Base-by-base conservation (phyloP, 2,113 vertebrate genomes). In the Petrocephalus zakoni region DNA sequence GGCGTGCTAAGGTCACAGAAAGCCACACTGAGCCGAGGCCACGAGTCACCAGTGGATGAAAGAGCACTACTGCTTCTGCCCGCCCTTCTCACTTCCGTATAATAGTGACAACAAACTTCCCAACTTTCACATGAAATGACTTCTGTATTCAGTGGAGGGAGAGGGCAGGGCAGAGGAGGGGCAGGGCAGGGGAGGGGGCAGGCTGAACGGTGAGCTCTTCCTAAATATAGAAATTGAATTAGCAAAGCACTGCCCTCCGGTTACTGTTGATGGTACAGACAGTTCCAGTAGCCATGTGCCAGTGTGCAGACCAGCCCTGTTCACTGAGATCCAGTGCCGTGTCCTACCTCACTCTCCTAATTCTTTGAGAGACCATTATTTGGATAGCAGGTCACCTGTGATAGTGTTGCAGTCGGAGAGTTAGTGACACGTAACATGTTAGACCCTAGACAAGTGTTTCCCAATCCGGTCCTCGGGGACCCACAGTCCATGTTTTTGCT, bases 1-100 rank as follows among this genome's bases (percentile, higher is more conserved):
- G 11, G 61, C 42, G 42, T 46, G 75, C 75, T 88, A 72, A 82
- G 82, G 49, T 37, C 87, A 88, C 47, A 49, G 72, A 68, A 68
- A n/a, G 61, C 61, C n/a, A 13, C 61, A n/a, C 61, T 13, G 10
- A n/a, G n/a, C 25, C 3, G 61, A 29, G 61, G 61, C 61, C 61
- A 29, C 10, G 10, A 9, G 1, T 68, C 61, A 68, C 61, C n/a
- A 4, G n/a, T 2, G n/a, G 61, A 64, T 64, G 58, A 64, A 2
- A 25, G 58, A 22, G 25, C 61, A 64, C n/a, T 29, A 2, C 61
- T 64, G 61, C 87, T 25, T 42, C 87, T 46, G 34, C 37, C 37
- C 19, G 75, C 75, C 75, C 15, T 46, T 46, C 42, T 37, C 75
- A 46, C 42, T 37, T 22, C 75, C 17, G 25, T 5, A 46, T 46